Evolutionary conservation across 2,888 invertebrate genomes (phyloP), one percentile per base, ranked within the genome.

Genomic region (Sarcophaga variegata): DNA sequence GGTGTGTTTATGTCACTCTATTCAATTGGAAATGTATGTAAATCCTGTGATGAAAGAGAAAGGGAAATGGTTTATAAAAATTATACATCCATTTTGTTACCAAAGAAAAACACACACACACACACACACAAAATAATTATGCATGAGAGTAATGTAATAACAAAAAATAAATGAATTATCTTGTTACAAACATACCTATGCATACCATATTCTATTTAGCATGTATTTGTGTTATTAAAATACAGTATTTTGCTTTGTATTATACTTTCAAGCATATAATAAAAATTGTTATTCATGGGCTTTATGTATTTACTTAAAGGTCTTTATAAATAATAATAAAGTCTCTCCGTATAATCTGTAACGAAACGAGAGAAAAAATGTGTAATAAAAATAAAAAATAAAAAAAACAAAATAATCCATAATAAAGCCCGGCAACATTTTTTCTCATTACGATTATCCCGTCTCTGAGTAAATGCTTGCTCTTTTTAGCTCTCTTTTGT

Each of bases 81-180:
- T 72, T 72, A 71, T 76, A 60, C 49, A 79, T 22, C 45, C 37
- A 85, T 70, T 81, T 85, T 78, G 63, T 81, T 74, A 79, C 59
- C 5, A 54, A 27, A 60, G 72, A 83, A 12, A 37, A 66, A 47
- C 17, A 72, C 5, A 54, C 47, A 74, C 12, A 22, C 4, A 49
- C 14, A 20, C 20, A 45, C 22, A 62, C 0, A 37, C 2, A 37
- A 37, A 37, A 37, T 37, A 45, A 74, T 49, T 54, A 27, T 27
- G 37, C n/a, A 11, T 11, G 20, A 70, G 14, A 20, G 66, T 10
- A 69, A 54, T 69, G 66, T 6, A 54, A 84, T 47, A 54, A 22
- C 10, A 37, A 49, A 49, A 25, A 75, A 37, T 66, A 4, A 25
- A 47, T 72, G 72, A 69, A 70, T 22, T 71, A 63, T 70, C n/a